Base-by-base conservation (phyloP, 2,113 vertebrate genomes). In the Archilochus colubris region DNA sequence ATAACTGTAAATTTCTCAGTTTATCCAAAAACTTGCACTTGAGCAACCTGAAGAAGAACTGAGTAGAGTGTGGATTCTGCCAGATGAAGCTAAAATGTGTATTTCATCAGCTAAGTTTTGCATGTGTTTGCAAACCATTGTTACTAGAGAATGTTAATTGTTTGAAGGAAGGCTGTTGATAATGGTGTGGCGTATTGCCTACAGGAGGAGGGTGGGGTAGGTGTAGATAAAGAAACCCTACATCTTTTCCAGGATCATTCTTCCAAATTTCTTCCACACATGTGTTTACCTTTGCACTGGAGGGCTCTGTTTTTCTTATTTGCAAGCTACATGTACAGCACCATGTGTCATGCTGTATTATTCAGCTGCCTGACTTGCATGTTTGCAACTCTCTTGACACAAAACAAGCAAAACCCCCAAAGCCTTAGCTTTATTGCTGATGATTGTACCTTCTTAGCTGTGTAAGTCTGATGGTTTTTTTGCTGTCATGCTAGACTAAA, bases 141-240 rank as follows among this genome's bases (percentile, higher is more conserved):
- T 88, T 93, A 40, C 24, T 88, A 53, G 23, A 92, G 72, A 95
- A 92, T 81, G 82, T 86, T 88, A 86, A 74, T 93, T 95, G 90
- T 89, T 89, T 72, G 76, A 72, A 86, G 79, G 70, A 88, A 92
- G 72, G 50, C 48, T 82, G 66, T 70, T 76, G 82, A 55, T 94
- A 82, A 31, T 50, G 61, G 13, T 27, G 86, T 90, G 88, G 82
- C 86, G 17, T 17, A 6, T 30, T 15, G 36, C 68, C 86, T 57
- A 9, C 19, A 50, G 57, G 54, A 78, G 22, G 6, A 50, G 23
- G 24, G 12, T 13, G 10, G 19, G 4, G 15, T 11, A 12, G 15
- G 12, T 48, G 33, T 5, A 69, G 33, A 38, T 76, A 77, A 91
- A 53, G 66, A 85, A 62, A 68, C 12, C 11, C 27, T 57, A 27